Base-by-base conservation (phyloP, 2,797 vertebrate species). In the Lophotriccus pileatus region DNA sequence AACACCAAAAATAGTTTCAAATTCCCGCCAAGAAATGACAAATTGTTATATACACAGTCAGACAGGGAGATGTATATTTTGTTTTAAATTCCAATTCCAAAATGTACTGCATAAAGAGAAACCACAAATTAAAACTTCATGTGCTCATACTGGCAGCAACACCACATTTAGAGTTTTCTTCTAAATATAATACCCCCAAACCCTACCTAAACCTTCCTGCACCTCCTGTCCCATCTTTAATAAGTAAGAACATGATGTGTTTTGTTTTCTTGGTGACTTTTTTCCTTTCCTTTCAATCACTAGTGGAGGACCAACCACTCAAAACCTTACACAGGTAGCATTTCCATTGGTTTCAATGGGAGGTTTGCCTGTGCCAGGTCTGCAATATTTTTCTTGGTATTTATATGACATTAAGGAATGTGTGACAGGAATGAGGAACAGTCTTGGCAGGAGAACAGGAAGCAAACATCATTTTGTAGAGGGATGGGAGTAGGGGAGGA, bases 91-190 rank as follows among this genome's bases (percentile, higher is more conserved):
- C 94, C 95, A 75, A 15, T 94, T 96, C 90, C 52, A 91, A 94
- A 96, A 93, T 96, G 56, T 36, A 46, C 91, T 89, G 63, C 74
- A 70, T 87, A 63, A 88, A 87, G 74, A 93, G 47, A 96, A 95
- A 94, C 96, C 96, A 96, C 96, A 96, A 96, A 97, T 96, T 95
- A 94, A 97, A 96, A 91, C 85, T 96, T 92, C 87, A 74, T 94
- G 89, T 89, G 76, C 63, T 96, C 87, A 27, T 46, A 56, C 69
- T 95, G 93, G 89, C 89, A 96, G 49, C 37, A 87, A 53, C 3
- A 18, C 44, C 67, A 84, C 86, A 73, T 58, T 52, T 85, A 53
- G 1, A 0, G 11, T 77, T 95, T 93, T 86, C 67, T 81, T 67
- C 83, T 94, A 94, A 88, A 93, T 94, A 94, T 92, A 92, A 46